A percentile compares a stretch with the other conserved stretches of the same genome.
Evolutionary conservation across 2,888 invertebrate genomes (phyloP).

Genomic region (Cephus spinipes): DNA sequence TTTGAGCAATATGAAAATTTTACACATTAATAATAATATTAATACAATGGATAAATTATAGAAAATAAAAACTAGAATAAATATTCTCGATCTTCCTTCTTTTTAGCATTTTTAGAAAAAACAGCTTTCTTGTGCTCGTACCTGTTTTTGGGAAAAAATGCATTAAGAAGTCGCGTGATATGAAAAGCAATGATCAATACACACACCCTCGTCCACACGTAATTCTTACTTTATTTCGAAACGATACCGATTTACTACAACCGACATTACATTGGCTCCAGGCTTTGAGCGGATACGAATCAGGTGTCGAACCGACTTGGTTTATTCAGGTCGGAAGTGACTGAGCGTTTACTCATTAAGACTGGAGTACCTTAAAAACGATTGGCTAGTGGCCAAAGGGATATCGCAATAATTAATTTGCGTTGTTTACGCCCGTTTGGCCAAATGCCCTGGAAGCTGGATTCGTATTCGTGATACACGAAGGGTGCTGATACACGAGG

Average conservation of each 20-base stretch:
- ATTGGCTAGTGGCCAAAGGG: not conserved
- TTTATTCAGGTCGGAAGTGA: conserved; percentile 2
- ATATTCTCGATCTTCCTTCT: not conserved
- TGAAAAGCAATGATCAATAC: not conserved
- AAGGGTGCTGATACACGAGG: not conserved
- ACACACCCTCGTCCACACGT: no score
- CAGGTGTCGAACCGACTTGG: not conserved
- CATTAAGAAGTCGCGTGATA: no score
- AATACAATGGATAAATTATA: not conserved
- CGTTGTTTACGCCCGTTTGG: conserved; percentile 4
- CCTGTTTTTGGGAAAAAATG: no score
- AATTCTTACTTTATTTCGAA: not conserved
- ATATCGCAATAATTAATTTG: not conserved
- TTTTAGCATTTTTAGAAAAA: not conserved
- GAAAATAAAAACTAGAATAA: not conserved
- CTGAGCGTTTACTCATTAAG: not conserved
- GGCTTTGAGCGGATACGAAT: not conserved
- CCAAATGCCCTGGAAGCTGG: not conserved
- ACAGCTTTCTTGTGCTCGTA: not conserved
- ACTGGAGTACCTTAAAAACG: not conserved
- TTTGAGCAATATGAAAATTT: not conserved
- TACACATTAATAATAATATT: not conserved
- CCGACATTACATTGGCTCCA: not conserved
- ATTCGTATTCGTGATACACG: not conserved
- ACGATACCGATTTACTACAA: not conserved